These are phyloP conservation scores for Brachionichthys hirsutus DNA, from an alignment of 2,113 vertebrate species.

Conservation along the genomic window DNA sequence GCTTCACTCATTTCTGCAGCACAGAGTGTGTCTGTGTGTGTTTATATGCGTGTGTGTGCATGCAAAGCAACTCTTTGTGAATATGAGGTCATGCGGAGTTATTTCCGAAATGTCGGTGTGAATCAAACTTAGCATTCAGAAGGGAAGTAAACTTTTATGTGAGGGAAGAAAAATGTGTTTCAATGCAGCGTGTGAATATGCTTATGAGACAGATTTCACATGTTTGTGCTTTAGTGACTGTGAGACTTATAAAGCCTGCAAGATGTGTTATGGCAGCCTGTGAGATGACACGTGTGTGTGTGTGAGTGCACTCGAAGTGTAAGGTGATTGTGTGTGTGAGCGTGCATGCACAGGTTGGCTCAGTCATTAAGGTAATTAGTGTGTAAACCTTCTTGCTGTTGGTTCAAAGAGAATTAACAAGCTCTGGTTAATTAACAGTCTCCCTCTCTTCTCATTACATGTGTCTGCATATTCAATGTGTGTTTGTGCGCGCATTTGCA, in stretches of 20 bases:
- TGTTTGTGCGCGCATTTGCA: constrained; percentile 44
- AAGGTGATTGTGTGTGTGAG: constrained; percentile 30
- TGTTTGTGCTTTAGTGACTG: constrained; percentile 42
- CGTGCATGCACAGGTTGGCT: constrained; percentile 58
- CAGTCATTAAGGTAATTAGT: constrained; percentile 76
- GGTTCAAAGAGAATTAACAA: constrained; percentile 79
- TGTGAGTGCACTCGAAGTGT: constrained; percentile 17
- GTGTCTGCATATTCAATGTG: constrained; percentile 72
- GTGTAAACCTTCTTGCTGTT: constrained; percentile 73
- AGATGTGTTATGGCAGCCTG: constrained; percentile 59
- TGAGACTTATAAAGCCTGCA: constrained; percentile 49
- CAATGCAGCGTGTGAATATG: constrained; percentile 17
- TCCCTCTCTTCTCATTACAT: constrained; percentile 70
- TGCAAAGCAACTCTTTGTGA: constrained; percentile 5
- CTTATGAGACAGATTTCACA: constrained; percentile 49
- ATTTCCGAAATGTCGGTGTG: constrained; percentile 37
- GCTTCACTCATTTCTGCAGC: constrained; percentile 37
- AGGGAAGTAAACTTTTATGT: constrained; percentile 43
- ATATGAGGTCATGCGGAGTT: constrained; percentile 26
- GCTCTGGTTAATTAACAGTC: constrained; percentile 77
- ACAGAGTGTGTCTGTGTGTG: constrained; percentile 4
- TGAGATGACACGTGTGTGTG: constrained; percentile 21
- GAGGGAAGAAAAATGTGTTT: constrained; percentile 18
- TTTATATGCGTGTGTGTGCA: constrained; percentile 4
- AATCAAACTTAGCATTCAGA: constrained; percentile 43